Conservation (phyloP, 2,888 invertebrate species). For the Phaonia tiefii region DNA sequence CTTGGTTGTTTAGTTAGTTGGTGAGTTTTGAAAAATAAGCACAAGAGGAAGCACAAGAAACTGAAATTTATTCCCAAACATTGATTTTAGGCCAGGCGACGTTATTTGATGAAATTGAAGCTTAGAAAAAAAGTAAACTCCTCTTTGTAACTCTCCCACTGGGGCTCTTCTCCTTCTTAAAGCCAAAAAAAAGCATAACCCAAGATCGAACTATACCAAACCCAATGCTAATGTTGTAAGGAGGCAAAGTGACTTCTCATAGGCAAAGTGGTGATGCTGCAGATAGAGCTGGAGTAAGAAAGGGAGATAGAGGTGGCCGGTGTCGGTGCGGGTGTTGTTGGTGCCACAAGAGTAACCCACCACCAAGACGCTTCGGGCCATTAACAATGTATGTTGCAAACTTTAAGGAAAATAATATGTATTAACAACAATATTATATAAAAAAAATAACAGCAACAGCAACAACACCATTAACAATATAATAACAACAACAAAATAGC, state of each 20-base stretch:
- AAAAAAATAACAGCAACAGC: constrained; percentile 60
- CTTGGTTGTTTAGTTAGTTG: no score
- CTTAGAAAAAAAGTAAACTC: constrained; percentile 14
- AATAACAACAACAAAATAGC: constrained; percentile 48
- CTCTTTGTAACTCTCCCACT: neutral
- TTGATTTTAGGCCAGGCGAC: constrained; percentile 64
- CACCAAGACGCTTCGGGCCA: constrained; percentile 57
- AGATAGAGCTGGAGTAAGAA: no score
- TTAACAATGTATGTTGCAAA: constrained; percentile 69
- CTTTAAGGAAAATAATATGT: constrained; percentile 76
- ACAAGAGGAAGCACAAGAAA: neutral
- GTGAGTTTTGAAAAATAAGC: neutral
- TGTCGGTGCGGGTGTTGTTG: constrained; percentile 38
- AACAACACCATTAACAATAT: constrained; percentile 26
- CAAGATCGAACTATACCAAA: constrained; percentile 61
- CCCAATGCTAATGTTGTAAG: constrained; percentile 65
- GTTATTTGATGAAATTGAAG: constrained; percentile 61
- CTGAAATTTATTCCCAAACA: constrained; percentile 60
- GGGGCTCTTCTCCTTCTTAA: neutral
- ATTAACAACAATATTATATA: constrained; percentile 78
- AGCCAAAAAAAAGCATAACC: neutral
- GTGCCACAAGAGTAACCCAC: constrained; percentile 51
- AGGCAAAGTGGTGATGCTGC: constrained; percentile 31
- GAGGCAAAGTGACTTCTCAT: constrained; percentile 45
- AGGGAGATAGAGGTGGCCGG: constrained; percentile 42